Evolutionary conservation across 2,797 vertebrate genomes (phyloP).

Genomic region (Liparis tanakae): DNA sequence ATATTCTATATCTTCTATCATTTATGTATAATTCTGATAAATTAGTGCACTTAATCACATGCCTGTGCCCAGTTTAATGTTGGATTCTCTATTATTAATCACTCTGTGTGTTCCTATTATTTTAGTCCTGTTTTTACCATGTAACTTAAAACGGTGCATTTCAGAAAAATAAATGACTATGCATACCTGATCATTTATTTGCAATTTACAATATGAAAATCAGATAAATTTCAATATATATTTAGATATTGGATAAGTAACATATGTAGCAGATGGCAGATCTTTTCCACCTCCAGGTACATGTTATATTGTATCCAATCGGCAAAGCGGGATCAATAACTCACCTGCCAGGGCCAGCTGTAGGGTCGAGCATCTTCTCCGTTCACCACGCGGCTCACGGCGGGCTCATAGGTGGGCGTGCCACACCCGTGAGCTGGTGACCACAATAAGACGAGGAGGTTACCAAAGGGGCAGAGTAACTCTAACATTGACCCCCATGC

Average conservation of each 20-base stretch:
- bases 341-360: constrained; percentile 56
- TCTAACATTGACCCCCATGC: not conserved
- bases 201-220: not conserved
- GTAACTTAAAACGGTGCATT: no score
- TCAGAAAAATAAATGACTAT: no score
- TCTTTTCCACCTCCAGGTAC: not conserved
- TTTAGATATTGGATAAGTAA: no score
- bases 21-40: no score
- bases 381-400: constrained; percentile 69
- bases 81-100: not conserved
- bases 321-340: not conserved
- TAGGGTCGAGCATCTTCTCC: constrained; percentile 67
- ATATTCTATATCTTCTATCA: no score
- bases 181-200: not conserved
- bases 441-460: not conserved
- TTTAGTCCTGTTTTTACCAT: no score
- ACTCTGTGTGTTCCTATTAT: not conserved
- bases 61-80: no score
- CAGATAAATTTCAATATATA: not conserved
- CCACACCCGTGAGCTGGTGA: constrained; percentile 37
- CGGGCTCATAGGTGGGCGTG: constrained; percentile 1
- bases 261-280: not conserved
- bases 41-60: no score
- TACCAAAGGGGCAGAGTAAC: not conserved
- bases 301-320: not conserved